Conservation (phyloP, 2,888 invertebrate species). For the Autographa pulchrina region DNA sequence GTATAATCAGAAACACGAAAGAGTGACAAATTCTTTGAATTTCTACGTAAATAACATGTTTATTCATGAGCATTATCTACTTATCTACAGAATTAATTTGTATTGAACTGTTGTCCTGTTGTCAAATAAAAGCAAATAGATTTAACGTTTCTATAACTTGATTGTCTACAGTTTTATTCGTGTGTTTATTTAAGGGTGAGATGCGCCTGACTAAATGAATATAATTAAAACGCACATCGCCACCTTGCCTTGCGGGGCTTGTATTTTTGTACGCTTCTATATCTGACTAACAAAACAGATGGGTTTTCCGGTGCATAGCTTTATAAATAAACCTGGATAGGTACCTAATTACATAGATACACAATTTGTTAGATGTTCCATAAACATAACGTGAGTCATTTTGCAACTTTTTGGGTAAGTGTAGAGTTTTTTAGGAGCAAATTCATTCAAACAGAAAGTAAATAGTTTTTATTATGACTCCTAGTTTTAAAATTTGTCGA, state of each 20-base stretch:
- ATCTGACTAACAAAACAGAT: conserved; percentile 1
- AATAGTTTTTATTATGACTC: background rate
- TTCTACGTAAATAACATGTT: background rate
- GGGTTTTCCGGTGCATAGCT: background rate
- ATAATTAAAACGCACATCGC: conserved; percentile 4
- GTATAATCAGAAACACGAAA: conserved; percentile 21
- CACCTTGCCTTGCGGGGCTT: conserved; percentile 4
- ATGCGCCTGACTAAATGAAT: conserved; percentile 4
- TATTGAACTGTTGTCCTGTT: conserved; percentile 1
- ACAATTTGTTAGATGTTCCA: no score
- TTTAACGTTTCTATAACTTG: background rate
- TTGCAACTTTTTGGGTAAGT: background rate
- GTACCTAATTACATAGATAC: background rate
- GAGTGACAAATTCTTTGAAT: conserved; percentile 6
- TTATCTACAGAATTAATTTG: background rate
- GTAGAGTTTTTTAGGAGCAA: background rate
- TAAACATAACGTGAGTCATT: background rate
- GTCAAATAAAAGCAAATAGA: conserved; percentile 1
- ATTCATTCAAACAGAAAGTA: background rate
- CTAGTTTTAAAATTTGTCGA: background rate
- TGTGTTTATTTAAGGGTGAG: background rate
- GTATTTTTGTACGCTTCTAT: conserved; percentile 1
- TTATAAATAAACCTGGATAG: background rate
- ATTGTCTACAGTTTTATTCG: background rate
- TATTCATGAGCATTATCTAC: conserved; percentile 4